phyloP scores from a whole-genome alignment of 1,140 invertebrate species.

The Solen grandis region DNA sequence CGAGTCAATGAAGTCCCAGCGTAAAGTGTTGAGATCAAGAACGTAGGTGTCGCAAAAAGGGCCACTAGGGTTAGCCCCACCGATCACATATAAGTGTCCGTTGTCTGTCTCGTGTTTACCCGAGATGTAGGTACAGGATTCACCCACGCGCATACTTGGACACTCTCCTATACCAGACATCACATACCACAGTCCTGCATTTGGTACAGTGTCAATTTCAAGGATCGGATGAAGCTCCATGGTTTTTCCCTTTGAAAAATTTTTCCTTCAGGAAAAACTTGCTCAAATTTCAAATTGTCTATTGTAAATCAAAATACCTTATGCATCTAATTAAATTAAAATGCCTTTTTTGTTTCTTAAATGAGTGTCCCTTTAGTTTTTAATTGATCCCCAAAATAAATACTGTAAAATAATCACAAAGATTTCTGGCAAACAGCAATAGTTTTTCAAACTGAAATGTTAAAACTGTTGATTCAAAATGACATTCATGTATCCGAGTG shows the following conservation, averaged over 20 bases:
- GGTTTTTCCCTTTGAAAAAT: neutral
- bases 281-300: constrained; percentile 1
- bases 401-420: constrained; percentile 4
- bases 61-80: constrained; percentile 79
- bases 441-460: too few species aligned
- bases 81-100: constrained; percentile 79
- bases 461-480: too few species aligned
- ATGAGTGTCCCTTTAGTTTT: neutral
- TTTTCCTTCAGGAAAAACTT: neutral
- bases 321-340: neutral
- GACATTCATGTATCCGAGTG: too few species aligned
- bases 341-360: neutral
- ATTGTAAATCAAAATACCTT: neutral
- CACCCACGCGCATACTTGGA: constrained; percentile 79
- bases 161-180: constrained; percentile 75
- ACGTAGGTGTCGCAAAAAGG: constrained; percentile 78
- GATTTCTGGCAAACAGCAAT: neutral
- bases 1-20: constrained; percentile 76
- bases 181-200: constrained; percentile 77
- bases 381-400: neutral
- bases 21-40: constrained; percentile 76
- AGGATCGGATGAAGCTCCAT: constrained; percentile 80
- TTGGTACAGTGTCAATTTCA: constrained; percentile 70
- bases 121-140: constrained; percentile 74
- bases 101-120: constrained; percentile 63